A percentile compares a stretch with the other conserved stretches of the same genome.
Conservation (phyloP, 2,888 invertebrate genomes). For the Ennomos erosarius region DNA sequence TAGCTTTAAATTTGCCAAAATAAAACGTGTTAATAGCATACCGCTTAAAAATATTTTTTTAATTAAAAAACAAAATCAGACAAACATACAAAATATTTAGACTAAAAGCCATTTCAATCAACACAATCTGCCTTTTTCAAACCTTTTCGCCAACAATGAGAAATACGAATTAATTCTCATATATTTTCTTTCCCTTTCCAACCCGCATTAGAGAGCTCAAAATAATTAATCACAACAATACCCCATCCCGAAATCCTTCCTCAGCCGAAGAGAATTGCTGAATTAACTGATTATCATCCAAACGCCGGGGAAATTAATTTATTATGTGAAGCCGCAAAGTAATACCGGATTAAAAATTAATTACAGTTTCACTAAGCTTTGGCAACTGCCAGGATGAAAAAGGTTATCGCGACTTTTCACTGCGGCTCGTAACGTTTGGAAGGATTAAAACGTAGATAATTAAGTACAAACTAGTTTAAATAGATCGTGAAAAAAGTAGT, state of each 20-base stretch:
- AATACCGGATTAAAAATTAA: constrained; percentile 78
- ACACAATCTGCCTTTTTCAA: not conserved
- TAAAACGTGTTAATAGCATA: too few species aligned
- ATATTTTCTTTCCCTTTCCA: constrained; percentile 31
- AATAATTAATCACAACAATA: constrained; percentile 51
- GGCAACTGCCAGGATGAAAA: constrained; percentile 55
- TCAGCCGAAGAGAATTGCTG: constrained; percentile 50
- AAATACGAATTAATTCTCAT: constrained; percentile 2
- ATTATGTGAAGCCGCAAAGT: constrained; percentile 72
- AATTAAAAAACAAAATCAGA: too few species aligned
- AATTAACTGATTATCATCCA: constrained; percentile 63
- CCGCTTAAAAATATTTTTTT: too few species aligned
- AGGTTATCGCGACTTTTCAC: constrained; percentile 55
- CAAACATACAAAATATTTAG: not conserved
- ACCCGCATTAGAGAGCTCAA: constrained; percentile 41
- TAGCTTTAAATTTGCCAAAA: too few species aligned
- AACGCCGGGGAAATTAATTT: constrained; percentile 65
- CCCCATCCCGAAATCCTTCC: constrained; percentile 48
- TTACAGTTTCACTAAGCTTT: constrained; percentile 69
- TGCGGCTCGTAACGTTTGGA: constrained; percentile 39
- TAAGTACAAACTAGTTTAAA: constrained; percentile 8
- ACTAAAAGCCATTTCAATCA: not conserved
- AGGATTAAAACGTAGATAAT: constrained; percentile 21
- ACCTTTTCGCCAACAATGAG: not conserved
- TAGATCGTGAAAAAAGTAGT: not conserved